Base-by-base conservation (phyloP, 1,140 invertebrate genomes). In the Pantala flavescens region DNA sequence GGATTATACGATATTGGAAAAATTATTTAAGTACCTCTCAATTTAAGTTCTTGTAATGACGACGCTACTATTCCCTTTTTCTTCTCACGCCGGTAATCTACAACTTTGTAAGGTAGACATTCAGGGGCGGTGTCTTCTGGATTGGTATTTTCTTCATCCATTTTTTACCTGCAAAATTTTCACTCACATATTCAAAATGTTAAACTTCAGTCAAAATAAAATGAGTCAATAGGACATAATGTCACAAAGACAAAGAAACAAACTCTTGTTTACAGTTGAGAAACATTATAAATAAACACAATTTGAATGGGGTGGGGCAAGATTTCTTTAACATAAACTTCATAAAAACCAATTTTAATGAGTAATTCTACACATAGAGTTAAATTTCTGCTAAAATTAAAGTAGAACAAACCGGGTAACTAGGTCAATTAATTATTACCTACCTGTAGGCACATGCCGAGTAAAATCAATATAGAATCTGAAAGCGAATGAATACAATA, bases 51-150 rank as follows among this genome's bases (percentile, higher is more conserved):
- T 12, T 63, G 49, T 19, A 63, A 21, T 5, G 49, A 63, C n/a
- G 49, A 63, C 14, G 49, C 49, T 63, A 63, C 49, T 21, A 63
- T 21, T 16, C 49, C 49, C n/a, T 63, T 63, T 63, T 63, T 63
- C 49, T 63, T 63, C 49, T 63, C 49, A 63, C 49, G 49, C 49
- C 49, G 49, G 49, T 63, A 63, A 63, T 63, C 49, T 7, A 63
- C 49, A 16, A 63, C 49, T 63, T 63, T 63, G 49, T 63, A 63
- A 21, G 49, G 49, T 63, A 63, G 12, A 21, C 49, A 63, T 63
- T 63, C 49, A 63, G 49, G 16, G 14, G 14, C 12, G n/a, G 49
- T 63, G 49, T 63, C n/a, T 7, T 63, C 49, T 5, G 5, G 49
- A 12, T 63, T 63, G 49, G 3, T 63, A 12, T 12, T 63, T 12